Percentiles rank a stretch among this genome's conserved stretches.
Conservation (phyloP, 1,140 invertebrate species). For the Dreissena polymorpha region DNA sequence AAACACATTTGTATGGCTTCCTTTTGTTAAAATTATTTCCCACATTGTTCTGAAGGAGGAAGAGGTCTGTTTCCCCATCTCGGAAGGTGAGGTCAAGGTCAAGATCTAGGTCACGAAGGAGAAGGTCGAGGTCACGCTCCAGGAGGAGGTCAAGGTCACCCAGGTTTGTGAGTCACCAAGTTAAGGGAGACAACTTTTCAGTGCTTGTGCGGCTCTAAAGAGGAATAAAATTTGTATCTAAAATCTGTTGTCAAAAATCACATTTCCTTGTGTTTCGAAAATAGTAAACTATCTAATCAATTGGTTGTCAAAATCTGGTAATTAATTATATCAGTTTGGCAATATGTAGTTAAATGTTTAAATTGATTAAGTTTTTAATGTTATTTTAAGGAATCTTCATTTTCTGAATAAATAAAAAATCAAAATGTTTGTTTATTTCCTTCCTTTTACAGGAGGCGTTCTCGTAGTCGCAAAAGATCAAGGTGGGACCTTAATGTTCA, state of each 20-base stretch:
- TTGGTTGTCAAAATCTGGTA: too few relatives aligned
- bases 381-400: too few relatives aligned
- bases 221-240: neutral
- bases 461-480: constrained; percentile 71
- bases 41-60: constrained; percentile 15
- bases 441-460: constrained; percentile 68
- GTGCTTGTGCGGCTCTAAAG: neutral
- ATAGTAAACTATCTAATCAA: too few relatives aligned
- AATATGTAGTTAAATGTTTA: too few relatives aligned
- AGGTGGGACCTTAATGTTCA: constrained; percentile 60
- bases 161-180: neutral
- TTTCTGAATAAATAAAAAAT: too few relatives aligned
- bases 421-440: constrained; percentile 30
- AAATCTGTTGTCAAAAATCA: neutral
- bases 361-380: too few relatives aligned
- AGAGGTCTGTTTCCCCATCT: constrained; percentile 38
- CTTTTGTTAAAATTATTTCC: too few relatives aligned
- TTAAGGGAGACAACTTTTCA: neutral
- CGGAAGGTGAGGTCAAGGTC: constrained; percentile 61
- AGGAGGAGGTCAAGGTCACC: constrained; percentile 59
- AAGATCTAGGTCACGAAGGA: constrained; percentile 64
- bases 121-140: constrained; percentile 56
- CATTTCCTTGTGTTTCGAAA: too few relatives aligned
- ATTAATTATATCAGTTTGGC: too few relatives aligned
- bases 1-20: too few relatives aligned